These are phyloP conservation scores for Aleadryas rufinucha DNA, from an alignment of 2,113 vertebrate genomes.

Conservation along the genomic window DNA sequence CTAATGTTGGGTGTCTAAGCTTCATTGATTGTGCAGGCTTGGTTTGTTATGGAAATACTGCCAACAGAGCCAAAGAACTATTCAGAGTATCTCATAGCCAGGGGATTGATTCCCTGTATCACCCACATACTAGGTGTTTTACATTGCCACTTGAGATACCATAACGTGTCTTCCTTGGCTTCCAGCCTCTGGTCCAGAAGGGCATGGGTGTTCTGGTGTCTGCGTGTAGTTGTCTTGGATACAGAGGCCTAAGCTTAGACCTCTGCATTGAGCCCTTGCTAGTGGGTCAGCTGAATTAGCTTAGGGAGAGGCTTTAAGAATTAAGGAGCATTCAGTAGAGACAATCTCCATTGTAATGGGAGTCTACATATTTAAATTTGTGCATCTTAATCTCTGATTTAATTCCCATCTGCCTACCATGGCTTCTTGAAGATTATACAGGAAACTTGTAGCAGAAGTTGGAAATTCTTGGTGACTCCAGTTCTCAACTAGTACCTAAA, in stretches of 20 bases:
- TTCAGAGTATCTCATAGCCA: background rate
- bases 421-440: background rate
- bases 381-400: background rate
- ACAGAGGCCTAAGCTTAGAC: background rate
- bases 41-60: background rate
- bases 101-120: background rate
- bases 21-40: background rate
- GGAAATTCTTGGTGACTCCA: background rate
- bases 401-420: background rate
- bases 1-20: background rate
- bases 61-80: background rate
- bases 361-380: background rate
- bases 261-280: background rate
- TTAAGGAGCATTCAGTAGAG: background rate
- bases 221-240: background rate
- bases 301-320: constrained; percentile 12
- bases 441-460: background rate
- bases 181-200: background rate
- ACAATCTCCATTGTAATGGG: background rate
- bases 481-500: background rate
- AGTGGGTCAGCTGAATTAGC: background rate
- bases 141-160: background rate
- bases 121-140: background rate
- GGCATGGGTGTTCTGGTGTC: background rate
- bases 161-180: background rate